A percentile compares a stretch with the other conserved stretches of the same genome.
Evolutionary conservation across 2,888 invertebrate species (phyloP).

Genomic region (Cephus runcator): DNA sequence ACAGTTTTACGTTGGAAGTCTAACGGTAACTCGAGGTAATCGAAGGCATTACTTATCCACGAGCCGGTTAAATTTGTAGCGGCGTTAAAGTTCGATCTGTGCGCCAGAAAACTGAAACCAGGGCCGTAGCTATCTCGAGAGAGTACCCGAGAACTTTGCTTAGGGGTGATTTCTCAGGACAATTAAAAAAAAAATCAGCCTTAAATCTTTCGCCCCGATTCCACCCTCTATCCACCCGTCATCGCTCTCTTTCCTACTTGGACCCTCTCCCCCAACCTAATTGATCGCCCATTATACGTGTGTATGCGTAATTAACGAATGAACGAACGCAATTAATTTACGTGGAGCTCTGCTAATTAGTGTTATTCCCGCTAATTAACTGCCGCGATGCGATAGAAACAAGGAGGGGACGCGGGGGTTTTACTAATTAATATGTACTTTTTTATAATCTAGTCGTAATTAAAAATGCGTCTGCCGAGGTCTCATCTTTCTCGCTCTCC

Average conservation of each 20-base stretch:
- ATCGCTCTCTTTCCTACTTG: not conserved
- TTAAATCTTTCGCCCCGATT: not conserved
- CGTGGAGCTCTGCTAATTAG: not conserved
- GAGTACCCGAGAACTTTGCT: no score
- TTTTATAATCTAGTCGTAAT: not conserved
- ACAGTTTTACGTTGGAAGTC: not conserved
- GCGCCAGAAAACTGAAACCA: not conserved
- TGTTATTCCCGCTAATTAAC: not conserved
- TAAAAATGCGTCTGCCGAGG: not conserved
- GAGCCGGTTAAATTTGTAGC: not conserved
- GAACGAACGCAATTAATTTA: not conserved
- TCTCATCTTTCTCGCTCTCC: not conserved
- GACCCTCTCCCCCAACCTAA: not conserved
- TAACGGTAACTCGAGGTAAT: not conserved
- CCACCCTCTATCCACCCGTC: not conserved
- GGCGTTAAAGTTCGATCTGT: not conserved
- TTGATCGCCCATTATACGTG: not conserved
- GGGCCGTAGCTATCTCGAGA: not conserved
- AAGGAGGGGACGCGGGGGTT: not conserved
- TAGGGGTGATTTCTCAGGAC: no score
- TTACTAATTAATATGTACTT: not conserved
- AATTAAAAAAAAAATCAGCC: no score
- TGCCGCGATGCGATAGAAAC: no score
- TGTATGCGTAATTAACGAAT: not conserved
- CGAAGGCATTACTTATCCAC: not conserved